phyloP scores from a whole-genome alignment of 35 echinoderm and acorn worm genomes.

The Ophiothrix spiculata region DNA sequence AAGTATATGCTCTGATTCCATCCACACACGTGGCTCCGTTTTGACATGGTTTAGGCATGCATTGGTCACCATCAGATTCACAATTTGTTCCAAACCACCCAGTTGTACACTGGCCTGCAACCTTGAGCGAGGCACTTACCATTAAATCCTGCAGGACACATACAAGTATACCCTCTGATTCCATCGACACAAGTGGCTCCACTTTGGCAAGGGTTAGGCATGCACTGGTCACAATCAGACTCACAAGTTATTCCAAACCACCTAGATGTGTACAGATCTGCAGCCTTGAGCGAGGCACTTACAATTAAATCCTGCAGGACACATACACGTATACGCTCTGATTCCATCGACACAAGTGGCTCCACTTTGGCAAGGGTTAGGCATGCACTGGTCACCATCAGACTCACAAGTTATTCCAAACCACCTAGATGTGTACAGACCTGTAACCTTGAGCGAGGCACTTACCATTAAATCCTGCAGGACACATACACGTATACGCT shows the following conservation, averaged over 20 bases:
- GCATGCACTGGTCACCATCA: constrained; percentile 32
- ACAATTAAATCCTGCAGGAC: constrained; percentile 39
- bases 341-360: constrained; percentile 43
- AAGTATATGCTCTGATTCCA: constrained; percentile 23
- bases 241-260: constrained; percentile 48
- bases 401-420: constrained; percentile 38
- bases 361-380: constrained; percentile 33
- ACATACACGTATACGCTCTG: constrained; percentile 27
- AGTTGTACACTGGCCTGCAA: constrained; percentile 25
- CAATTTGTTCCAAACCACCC: constrained; percentile 48
- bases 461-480: constrained; percentile 37
- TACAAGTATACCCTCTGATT: constrained; percentile 20
- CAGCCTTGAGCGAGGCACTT: too few relatives aligned
- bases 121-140: too few relatives aligned
- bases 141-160: constrained; percentile 37
- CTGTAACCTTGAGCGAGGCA: too few relatives aligned
- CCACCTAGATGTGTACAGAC: constrained; percentile 31
- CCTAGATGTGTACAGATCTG: constrained; percentile 27
- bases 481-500: constrained; percentile 35
- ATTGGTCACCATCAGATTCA: constrained; percentile 39
- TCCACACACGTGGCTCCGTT: constrained; percentile 48
- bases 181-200: constrained; percentile 40
- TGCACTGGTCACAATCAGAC: constrained; percentile 31
- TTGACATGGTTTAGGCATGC: constrained; percentile 21
- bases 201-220: constrained; percentile 30